These are phyloP conservation scores for Rhadina sibilatrix DNA, from an alignment of 2,113 vertebrate genomes.

Conservation along the genomic window DNA sequence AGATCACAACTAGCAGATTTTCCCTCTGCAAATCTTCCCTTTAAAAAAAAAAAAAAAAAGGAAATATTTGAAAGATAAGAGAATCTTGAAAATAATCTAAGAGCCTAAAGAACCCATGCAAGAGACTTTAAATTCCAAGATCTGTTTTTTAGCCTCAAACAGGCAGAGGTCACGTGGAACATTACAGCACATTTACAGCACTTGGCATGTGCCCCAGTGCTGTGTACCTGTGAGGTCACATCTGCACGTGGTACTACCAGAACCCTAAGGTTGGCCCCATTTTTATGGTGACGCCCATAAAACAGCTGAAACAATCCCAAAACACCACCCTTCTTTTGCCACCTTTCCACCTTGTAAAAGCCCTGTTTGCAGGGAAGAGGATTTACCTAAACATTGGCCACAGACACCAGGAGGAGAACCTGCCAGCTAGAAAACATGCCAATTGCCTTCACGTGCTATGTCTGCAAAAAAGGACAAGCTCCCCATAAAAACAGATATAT, in stretches of 20 bases:
- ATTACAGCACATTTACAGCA: background rate
- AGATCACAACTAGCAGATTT: background rate
- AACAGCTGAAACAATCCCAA: background rate
- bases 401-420: background rate
- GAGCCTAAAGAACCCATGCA: background rate
- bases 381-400: background rate
- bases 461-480: background rate
- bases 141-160: background rate
- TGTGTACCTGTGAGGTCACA: background rate
- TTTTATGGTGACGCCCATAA: background rate
- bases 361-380: background rate
- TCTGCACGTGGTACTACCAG: fast-evolving
- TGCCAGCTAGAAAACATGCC: background rate
- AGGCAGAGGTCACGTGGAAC: background rate
- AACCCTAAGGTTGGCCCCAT: fast-evolving
- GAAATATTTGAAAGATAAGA: background rate
- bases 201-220: background rate
- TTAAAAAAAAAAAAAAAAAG: background rate
- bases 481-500: background rate
- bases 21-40: background rate
- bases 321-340: background rate
- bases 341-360: background rate
- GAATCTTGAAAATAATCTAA: background rate
- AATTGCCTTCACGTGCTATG: background rate
- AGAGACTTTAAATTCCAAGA: background rate